Evolutionary conservation across 2,113 vertebrate species (phyloP), one percentile per base, ranked within the genome.

Genomic region (Nothoprocta perdicaria): DNA sequence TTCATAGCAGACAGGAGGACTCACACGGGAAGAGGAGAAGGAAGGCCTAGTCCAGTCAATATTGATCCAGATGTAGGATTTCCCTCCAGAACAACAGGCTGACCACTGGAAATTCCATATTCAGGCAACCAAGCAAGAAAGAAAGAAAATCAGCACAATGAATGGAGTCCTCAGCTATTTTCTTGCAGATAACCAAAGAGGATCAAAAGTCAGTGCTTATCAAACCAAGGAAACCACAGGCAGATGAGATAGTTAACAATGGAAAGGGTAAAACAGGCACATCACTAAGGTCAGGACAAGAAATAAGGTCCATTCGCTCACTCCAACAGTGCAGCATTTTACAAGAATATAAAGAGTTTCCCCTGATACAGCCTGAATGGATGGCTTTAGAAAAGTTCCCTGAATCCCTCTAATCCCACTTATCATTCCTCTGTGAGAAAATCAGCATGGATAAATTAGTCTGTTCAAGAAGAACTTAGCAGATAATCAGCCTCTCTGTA

Each of bases 391-490:
- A 71, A 66, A 77, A 78, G 43, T 91, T 95, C 57, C 33, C 68
- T 43, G 50, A 91, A 78, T 71, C 85, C 46, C n/a, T 83, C 31
- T 94, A 91, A 95, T 88, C 61, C 61, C 65, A 71, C 27, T 72
- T 94, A 86, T 19, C 62, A 82, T 88, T 91, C 69, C 24, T 57
- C 82, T 91, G 83, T 78, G 68, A 86, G 73, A 78, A 89, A 91
- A 95, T 17, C 21, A 89, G 55, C 50, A 78, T 35, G 18, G 46
- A 74, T 86, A 88, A 88, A 78, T 91, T 91, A 83, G 61, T 40
- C 38, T 43, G 46, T 55, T 78, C 24, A 86, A 88, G 55, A 91
- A 58, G 24, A 92, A 60, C 2, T 85, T 78, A 80, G 43, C 18
- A 80, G 65, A 92, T 65, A 88, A 93, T 85, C 61, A 74, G 57